Conservation (phyloP, 2,113 vertebrate species). For the Synchiropus splendidus region DNA sequence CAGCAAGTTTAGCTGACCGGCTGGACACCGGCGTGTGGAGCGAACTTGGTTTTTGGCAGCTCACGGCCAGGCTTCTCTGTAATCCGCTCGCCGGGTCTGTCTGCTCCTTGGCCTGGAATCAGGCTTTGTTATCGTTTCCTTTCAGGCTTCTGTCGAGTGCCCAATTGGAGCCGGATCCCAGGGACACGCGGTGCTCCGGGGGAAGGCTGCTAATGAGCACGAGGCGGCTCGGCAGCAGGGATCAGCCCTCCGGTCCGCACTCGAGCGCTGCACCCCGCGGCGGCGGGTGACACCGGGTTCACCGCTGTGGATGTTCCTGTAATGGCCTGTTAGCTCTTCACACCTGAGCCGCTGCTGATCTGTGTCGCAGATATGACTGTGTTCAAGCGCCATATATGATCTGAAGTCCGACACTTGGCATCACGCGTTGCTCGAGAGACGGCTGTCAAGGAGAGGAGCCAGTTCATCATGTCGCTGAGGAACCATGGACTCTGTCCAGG, state of each 20-base stretch:
- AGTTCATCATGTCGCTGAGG: too few species aligned
- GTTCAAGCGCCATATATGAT: too few species aligned
- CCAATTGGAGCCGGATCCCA: slow-evolving; percentile 28
- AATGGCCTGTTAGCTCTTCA: slow-evolving; percentile 44
- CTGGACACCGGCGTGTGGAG: slow-evolving; percentile 25
- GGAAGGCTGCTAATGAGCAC: slow-evolving; percentile 50
- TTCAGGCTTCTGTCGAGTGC: too few species aligned
- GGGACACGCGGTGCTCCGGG: slow-evolving; percentile 21
- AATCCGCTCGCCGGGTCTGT: slow-evolving; percentile 35
- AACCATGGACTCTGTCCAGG: not conserved
- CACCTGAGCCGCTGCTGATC: slow-evolving; percentile 41
- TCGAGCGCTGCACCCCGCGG: slow-evolving; percentile 9
- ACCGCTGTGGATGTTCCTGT: slow-evolving; percentile 27
- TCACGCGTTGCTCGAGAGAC: too few species aligned
- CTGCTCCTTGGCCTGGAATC: slow-evolving; percentile 34
- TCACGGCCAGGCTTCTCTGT: slow-evolving; percentile 23
- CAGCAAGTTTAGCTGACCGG: too few species aligned
- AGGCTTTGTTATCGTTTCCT: slow-evolving; percentile 13
- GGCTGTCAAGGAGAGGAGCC: too few species aligned
- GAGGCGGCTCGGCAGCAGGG: slow-evolving; percentile 27
- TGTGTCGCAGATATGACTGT: too few species aligned
- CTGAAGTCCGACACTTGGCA: too few species aligned
- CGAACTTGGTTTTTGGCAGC: slow-evolving; percentile 29
- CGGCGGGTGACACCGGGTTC: slow-evolving; percentile 2
- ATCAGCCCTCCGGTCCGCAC: slow-evolving; percentile 32